These are phyloP conservation scores for Smutsia temminckii DNA, from an alignment of 2,797 vertebrate genomes.

Conservation along the genomic window DNA sequence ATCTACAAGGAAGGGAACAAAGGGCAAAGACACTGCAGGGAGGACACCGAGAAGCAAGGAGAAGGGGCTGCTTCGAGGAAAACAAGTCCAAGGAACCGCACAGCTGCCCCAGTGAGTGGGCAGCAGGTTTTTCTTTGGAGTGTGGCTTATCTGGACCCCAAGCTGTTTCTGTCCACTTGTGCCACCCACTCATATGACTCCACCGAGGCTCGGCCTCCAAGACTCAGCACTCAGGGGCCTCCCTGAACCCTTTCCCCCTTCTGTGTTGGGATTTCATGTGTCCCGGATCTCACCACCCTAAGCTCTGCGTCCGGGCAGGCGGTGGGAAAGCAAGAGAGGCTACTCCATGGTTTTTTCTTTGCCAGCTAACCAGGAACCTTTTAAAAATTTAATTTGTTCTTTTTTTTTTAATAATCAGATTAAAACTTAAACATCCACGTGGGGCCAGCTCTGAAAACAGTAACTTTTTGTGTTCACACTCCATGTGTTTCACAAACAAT, in stretches of 20 bases:
- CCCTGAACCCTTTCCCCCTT: background rate
- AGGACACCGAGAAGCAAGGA: background rate
- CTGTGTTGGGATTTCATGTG: background rate
- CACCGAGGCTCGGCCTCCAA: background rate
- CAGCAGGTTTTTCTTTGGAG: background rate
- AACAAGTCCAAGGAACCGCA: background rate
- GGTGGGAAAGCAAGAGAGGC: background rate
- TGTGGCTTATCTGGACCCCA: background rate
- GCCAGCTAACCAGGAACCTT: background rate
- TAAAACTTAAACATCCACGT: slow-evolving; percentile 24
- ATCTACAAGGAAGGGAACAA: slow-evolving; percentile 83
- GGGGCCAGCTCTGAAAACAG: slow-evolving; percentile 31
- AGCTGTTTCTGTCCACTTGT: background rate
- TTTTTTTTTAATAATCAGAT: slow-evolving; percentile 24
- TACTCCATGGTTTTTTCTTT: background rate
- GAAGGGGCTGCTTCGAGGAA: slow-evolving; percentile 26
- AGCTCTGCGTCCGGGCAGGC: background rate
- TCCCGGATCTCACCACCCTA: background rate
- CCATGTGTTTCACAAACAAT: background rate
- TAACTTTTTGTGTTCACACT: slow-evolving; percentile 33
- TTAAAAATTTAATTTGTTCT: background rate
- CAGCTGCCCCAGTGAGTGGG: background rate
- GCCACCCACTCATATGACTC: background rate
- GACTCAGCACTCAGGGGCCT: background rate
- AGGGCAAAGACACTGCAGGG: background rate